These are phyloP conservation scores for Lycia hirtaria DNA, from an alignment of 2,888 invertebrate genomes.

Conservation along the genomic window DNA sequence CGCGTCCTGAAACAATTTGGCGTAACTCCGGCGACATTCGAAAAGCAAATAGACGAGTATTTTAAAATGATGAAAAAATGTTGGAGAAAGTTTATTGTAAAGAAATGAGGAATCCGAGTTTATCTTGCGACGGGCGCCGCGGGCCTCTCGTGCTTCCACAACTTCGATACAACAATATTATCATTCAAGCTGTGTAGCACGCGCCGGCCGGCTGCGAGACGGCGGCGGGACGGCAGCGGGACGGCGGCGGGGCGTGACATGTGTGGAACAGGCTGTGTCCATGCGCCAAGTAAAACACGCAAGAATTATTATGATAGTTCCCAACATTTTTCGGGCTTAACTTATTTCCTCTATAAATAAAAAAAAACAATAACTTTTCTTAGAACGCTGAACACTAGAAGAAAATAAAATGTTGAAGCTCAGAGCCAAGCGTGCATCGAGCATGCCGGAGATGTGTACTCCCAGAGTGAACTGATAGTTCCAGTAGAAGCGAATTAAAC, in stretches of 20 bases:
- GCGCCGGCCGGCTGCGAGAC: slow-evolving; percentile 1
- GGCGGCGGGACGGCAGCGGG: not conserved
- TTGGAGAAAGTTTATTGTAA: slow-evolving; percentile 64
- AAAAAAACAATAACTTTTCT: too few relatives aligned
- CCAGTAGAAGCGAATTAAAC: too few relatives aligned
- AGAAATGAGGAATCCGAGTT: slow-evolving; percentile 66
- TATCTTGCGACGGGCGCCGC: slow-evolving; percentile 59
- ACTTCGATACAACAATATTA: slow-evolving; percentile 72
- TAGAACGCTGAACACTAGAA: too few relatives aligned
- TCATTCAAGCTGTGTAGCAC: slow-evolving; percentile 55
- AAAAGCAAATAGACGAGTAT: slow-evolving; percentile 69
- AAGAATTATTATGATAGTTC: too few relatives aligned
- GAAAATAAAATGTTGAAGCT: too few relatives aligned
- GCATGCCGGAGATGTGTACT: too few relatives aligned
- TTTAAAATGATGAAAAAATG: slow-evolving; percentile 67
- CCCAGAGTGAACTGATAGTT: too few relatives aligned
- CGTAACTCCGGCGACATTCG: slow-evolving; percentile 58
- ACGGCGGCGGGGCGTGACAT: slow-evolving; percentile 5
- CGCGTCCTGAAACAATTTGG: slow-evolving; percentile 62
- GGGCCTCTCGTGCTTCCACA: slow-evolving; percentile 55
- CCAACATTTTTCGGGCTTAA: not conserved
- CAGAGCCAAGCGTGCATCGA: too few relatives aligned
- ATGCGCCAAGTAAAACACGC: not conserved
- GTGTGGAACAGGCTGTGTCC: not conserved
- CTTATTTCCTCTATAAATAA: not conserved